phyloP scores from a whole-genome alignment of 2,797 vertebrate genomes.

The Sciurus carolinensis region DNA sequence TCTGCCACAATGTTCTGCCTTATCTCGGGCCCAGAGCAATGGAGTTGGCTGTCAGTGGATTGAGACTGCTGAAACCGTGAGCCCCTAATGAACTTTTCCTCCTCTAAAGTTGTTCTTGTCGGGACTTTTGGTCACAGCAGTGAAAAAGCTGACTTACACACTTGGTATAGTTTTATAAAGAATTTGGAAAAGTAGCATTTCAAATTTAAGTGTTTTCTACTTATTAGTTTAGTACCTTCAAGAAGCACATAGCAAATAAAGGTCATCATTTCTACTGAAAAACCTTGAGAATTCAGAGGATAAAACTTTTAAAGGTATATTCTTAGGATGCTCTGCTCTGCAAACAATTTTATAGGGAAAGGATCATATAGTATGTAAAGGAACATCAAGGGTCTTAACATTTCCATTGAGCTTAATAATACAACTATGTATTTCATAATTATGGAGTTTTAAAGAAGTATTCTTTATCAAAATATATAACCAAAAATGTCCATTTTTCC shows the following conservation, averaged over 20 bases:
- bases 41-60: too few relatives aligned
- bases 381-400: background rate
- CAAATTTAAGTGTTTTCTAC: background rate
- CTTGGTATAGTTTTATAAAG: background rate
- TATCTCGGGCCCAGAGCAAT: too few relatives aligned
- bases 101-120: too few relatives aligned
- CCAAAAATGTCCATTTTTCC: background rate
- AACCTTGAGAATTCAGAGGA: background rate
- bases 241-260: background rate
- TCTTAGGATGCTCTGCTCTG: background rate
- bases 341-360: background rate
- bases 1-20: too few relatives aligned
- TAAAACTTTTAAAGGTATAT: background rate
- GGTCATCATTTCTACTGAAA: background rate
- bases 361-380: background rate
- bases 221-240: background rate
- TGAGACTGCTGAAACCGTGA: too few relatives aligned
- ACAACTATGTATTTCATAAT: background rate
- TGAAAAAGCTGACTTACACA: too few relatives aligned
- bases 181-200: background rate
- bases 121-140: too few relatives aligned
- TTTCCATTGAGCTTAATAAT: background rate
- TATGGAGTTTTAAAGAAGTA: background rate
- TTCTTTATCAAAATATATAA: background rate
- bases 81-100: too few relatives aligned